phyloP scores from a whole-genome alignment of 2,888 invertebrate species.

The Spodoptera exigua region DNA sequence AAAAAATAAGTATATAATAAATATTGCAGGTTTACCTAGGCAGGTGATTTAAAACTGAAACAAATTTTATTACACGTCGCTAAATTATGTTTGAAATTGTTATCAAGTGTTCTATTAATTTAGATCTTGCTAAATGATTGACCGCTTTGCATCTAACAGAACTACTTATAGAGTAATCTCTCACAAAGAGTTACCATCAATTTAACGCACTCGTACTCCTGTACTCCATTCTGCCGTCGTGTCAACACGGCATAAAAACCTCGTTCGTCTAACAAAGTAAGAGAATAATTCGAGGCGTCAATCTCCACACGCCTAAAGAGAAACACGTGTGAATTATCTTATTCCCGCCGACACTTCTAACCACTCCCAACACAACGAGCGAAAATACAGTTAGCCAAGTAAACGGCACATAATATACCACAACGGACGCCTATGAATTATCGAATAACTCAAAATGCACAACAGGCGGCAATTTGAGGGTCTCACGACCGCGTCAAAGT shows the following conservation, averaged over 20 bases:
- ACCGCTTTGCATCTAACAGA: no score
- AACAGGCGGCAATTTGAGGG: slow-evolving; percentile 79
- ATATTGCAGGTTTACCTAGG: no score
- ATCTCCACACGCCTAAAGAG: slow-evolving; percentile 45
- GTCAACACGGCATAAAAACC: slow-evolving; percentile 8
- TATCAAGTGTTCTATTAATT: no score
- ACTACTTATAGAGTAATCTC: no score
- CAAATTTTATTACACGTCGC: no score
- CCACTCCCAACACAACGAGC: slow-evolving; percentile 43
- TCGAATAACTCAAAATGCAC: slow-evolving; percentile 80
- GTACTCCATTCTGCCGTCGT: not conserved
- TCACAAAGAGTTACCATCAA: not conserved
- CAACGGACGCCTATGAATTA: slow-evolving; percentile 66
- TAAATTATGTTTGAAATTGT: no score
- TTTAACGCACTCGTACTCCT: not conserved
- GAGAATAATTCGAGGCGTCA: slow-evolving; percentile 38
- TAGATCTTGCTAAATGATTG: no score
- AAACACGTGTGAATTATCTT: slow-evolving; percentile 54
- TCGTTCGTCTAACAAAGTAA: slow-evolving; percentile 25
- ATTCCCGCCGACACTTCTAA: slow-evolving; percentile 49
- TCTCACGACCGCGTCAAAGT: slow-evolving; percentile 77
- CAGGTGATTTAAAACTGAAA: no score
- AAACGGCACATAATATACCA: slow-evolving; percentile 54
- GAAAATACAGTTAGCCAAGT: slow-evolving; percentile 55
- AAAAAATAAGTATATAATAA: no score